These are phyloP conservation scores for Nymphalis urticae DNA, from an alignment of 2,888 invertebrate species.

Conservation along the genomic window DNA sequence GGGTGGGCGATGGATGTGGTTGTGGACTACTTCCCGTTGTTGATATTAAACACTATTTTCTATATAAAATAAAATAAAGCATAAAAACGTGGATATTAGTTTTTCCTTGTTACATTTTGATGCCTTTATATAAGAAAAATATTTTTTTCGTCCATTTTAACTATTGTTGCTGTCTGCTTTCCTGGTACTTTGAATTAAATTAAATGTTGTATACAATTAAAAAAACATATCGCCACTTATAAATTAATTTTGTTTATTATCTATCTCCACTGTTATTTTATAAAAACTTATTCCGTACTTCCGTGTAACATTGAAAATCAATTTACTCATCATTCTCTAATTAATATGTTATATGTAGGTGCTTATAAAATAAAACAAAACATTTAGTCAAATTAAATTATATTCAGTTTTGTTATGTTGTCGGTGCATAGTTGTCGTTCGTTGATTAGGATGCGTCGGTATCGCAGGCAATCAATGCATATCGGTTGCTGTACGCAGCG, in stretches of 20 bases:
- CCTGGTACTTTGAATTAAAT: too few relatives aligned
- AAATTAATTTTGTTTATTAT: too few relatives aligned
- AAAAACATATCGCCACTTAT: too few relatives aligned
- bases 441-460: conserved; percentile 1
- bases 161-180: too few relatives aligned
- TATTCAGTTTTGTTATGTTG: neutral
- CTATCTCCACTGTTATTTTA: too few relatives aligned
- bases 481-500: neutral
- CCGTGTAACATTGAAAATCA: too few relatives aligned
- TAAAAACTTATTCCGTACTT: too few relatives aligned
- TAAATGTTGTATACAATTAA: too few relatives aligned
- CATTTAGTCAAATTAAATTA: too few relatives aligned
- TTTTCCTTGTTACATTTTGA: neutral
- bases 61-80: neutral
- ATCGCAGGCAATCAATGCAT: neutral
- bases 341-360: too few relatives aligned
- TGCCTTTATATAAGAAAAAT: neutral
- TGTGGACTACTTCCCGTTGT: neutral
- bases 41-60: neutral
- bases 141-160: neutral
- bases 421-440: neutral
- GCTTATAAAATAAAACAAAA: too few relatives aligned
- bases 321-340: too few relatives aligned
- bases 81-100: neutral
- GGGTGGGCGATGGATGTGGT: neutral